Evolutionary conservation across 2,797 vertebrate species (phyloP).

Genomic region (Manis javanica): DNA sequence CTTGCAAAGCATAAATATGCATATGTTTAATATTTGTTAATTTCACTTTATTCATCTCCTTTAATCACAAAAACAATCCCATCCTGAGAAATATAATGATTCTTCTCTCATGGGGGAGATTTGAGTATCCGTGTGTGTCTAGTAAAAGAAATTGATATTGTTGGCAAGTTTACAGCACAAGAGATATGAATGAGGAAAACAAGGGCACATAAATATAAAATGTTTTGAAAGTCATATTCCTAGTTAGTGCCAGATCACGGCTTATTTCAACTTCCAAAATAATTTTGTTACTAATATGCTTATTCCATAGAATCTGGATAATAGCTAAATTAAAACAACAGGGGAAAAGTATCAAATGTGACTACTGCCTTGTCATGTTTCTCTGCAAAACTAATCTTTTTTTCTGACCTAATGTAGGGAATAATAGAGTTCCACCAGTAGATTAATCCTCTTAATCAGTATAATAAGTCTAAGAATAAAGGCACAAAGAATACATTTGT

Average conservation of each 20-base stretch:
- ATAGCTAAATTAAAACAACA: conserved; percentile 54
- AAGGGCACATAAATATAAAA: background rate
- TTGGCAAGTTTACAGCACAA: background rate
- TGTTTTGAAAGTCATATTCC: background rate
- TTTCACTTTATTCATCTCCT: background rate
- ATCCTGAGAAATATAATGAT: background rate
- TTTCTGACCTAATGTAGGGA: conserved; percentile 57
- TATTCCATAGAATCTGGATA: background rate
- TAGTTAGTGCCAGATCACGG: background rate
- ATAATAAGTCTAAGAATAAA: conserved; percentile 57
- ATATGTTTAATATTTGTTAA: background rate
- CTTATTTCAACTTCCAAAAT: background rate
- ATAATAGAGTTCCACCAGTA: conserved; percentile 59
- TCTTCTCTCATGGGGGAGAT: background rate
- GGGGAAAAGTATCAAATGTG: background rate
- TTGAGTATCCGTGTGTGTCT: background rate
- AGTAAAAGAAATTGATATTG: background rate
- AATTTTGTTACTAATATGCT: conserved; percentile 32
- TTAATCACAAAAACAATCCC: background rate
- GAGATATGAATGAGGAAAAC: background rate
- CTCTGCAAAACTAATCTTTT: conserved; percentile 29
- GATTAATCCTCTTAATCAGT: conserved; percentile 73
- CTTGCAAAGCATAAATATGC: background rate
- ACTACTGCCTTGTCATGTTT: conserved; percentile 38
- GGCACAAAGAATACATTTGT: conserved; percentile 13